These are phyloP conservation scores for Hydrozoanthus tunicans DNA, from an alignment of 64 coral and sea anemone genomes.

Conservation along the genomic window DNA sequence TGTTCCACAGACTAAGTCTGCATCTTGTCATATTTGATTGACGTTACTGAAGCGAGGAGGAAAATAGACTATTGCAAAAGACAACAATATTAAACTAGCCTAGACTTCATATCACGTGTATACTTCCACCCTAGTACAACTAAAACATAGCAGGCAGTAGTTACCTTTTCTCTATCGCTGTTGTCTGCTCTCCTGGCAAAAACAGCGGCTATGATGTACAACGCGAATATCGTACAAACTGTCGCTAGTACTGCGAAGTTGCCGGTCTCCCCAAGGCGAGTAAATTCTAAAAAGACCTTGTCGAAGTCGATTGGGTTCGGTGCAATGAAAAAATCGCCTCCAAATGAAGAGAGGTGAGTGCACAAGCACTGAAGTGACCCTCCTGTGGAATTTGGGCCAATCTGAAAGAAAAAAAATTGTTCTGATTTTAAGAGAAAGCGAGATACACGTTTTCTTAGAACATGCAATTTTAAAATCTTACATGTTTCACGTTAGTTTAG, in stretches of 20 bases:
- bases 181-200: constrained; percentile 85
- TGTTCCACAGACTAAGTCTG: too few relatives aligned
- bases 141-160: not conserved
- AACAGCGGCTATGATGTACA: constrained; percentile 66
- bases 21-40: too few relatives aligned
- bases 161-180: constrained; percentile 79
- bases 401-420: constrained; percentile 13
- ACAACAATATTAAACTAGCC: too few relatives aligned
- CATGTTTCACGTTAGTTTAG: too few relatives aligned
- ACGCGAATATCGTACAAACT: constrained; percentile 64
- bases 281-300: constrained; percentile 79
- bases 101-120: too few relatives aligned
- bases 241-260: constrained; percentile 80
- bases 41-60: too few relatives aligned
- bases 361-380: constrained; percentile 80
- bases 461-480: too few relatives aligned
- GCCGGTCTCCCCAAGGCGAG: constrained; percentile 62
- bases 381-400: constrained; percentile 45
- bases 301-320: constrained; percentile 94
- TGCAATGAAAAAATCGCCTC: constrained; percentile 87
- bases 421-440: not conserved
- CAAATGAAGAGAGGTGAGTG: constrained; percentile 89
- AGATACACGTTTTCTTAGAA: not conserved
- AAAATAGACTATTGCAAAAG: too few relatives aligned
- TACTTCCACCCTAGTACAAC: too few relatives aligned